Percentiles rank a stretch among this genome's conserved stretches.
Conservation (phyloP, 2,113 vertebrate species). For the Callorhinus ursinus region DNA sequence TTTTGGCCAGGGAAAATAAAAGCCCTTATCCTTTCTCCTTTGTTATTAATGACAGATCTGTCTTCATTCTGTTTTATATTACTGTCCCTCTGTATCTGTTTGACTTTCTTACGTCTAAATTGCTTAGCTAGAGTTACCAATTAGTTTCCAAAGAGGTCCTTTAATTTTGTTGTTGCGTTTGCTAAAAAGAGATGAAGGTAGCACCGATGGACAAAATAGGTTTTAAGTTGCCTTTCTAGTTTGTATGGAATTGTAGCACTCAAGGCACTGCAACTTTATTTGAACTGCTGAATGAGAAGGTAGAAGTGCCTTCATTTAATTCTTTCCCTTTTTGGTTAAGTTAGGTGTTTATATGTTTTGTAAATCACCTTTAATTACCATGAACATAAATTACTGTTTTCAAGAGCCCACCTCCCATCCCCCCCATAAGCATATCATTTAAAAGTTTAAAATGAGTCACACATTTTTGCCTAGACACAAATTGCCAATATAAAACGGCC, state of each 20-base stretch:
- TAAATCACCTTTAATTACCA: conserved; percentile 77
- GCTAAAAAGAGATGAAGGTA: conserved; percentile 52
- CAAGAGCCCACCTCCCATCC: neutral
- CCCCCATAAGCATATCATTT: conserved; percentile 47
- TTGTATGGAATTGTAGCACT: conserved; percentile 60
- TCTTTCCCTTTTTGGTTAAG: conserved; percentile 54
- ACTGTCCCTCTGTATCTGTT: conserved; percentile 35
- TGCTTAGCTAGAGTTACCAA: conserved; percentile 52
- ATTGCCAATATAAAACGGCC: conserved; percentile 76
- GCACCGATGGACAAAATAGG: conserved; percentile 46
- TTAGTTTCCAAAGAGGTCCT: conserved; percentile 53
- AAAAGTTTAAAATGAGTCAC: conserved; percentile 79
- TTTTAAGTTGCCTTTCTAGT: conserved; percentile 62
- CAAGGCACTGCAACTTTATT: conserved; percentile 63
- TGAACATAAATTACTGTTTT: conserved; percentile 74
- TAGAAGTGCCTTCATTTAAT: conserved; percentile 72
- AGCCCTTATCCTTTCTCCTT: conserved; percentile 60
- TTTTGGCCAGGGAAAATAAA: conserved; percentile 55
- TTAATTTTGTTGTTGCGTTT: conserved; percentile 59
- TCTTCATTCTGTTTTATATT: conserved; percentile 71
- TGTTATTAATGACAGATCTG: conserved; percentile 71
- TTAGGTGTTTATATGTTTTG: conserved; percentile 78
- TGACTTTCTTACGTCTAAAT: conserved; percentile 60
- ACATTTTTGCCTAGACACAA: conserved; percentile 76
- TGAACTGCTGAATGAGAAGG: conserved; percentile 75